Percentiles rank a stretch among this genome's conserved stretches.
phyloP scores from a whole-genome alignment of 2,113 vertebrate species.

The Brachypodius melanocephalos region DNA sequence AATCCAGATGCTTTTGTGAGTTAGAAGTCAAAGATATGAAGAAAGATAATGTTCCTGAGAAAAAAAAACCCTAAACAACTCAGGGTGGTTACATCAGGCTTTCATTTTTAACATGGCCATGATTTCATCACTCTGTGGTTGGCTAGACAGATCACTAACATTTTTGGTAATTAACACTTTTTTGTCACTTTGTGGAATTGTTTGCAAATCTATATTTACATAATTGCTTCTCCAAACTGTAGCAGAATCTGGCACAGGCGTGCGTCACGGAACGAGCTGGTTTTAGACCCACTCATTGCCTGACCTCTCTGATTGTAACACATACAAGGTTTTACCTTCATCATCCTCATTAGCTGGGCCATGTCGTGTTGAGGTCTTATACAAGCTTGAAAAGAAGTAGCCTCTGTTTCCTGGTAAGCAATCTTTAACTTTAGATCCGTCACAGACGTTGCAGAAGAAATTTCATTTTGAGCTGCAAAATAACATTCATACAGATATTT shows the following conservation, averaged over 20 bases:
- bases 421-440: background rate
- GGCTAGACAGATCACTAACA: background rate
- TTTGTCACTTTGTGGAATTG: conserved; percentile 51
- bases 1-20: background rate
- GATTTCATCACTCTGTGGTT: conserved; percentile 48
- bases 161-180: conserved; percentile 52
- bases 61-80: background rate
- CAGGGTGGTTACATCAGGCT: background rate
- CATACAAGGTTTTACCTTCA: background rate
- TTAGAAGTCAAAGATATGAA: background rate
- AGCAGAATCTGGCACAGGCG: conserved; percentile 25
- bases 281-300: background rate
- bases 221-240: conserved; percentile 53
- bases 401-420: background rate
- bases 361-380: background rate
- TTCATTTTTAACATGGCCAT: conserved; percentile 38
- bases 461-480: background rate
- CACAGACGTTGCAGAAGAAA: background rate
- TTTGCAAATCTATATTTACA: conserved; percentile 61
- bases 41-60: background rate
- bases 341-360: background rate
- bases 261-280: background rate
- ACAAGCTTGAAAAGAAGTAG: background rate
- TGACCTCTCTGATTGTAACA: conserved; percentile 5
- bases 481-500: background rate